Base-by-base conservation (phyloP, 2,888 invertebrate species). In the Plebejus argus region DNA sequence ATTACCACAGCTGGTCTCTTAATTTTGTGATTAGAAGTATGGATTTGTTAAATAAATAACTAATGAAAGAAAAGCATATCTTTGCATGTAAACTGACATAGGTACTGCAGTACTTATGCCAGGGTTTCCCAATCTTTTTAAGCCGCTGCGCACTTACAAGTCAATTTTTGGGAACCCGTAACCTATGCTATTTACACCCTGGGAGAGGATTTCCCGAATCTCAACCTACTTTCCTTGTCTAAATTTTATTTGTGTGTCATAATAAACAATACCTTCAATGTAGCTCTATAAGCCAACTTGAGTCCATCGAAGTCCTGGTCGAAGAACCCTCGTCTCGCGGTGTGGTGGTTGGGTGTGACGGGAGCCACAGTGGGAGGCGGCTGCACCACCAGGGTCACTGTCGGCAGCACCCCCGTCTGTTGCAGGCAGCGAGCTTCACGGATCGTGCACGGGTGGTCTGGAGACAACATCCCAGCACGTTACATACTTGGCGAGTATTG, bases 391-490 rank as follows among this genome's bases (percentile, higher is more conserved):
- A 94, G 80, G 0, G 92, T 90, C 20, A 91, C 89, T 0, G 90
- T 89, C 0, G 94, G 94, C 39, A 93, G 85, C 1, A 94, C 88
- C 0, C 91, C 94, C 72, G 91, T 89, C 79, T 91, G 91, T 81
- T 93, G 92, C 18, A 94, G 83, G 81, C 89, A 91, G 53, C 90
- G 90, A 1, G 93, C 94, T 79, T 93, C 94, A 76, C 90, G 90
- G 15, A 90, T 80, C 1, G 92, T 89, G 82, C 94, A 93, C 0
- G 94, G 94, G 78, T 94, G 93, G 79, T 93, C 93, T 92, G 4
- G 12, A 61, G 23, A 23, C 61, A 61, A 23, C 3, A 10, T 23
- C 61, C n/a, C n/a, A 20, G n/a, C 23, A 56, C 56, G 10, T n/a
- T 39, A 39, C 39, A 39, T 6, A 39, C 39, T n/a, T n/a, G n/a